These are phyloP conservation scores for Dryobotodes eremita DNA, from an alignment of 2,888 invertebrate genomes.

Conservation along the genomic window DNA sequence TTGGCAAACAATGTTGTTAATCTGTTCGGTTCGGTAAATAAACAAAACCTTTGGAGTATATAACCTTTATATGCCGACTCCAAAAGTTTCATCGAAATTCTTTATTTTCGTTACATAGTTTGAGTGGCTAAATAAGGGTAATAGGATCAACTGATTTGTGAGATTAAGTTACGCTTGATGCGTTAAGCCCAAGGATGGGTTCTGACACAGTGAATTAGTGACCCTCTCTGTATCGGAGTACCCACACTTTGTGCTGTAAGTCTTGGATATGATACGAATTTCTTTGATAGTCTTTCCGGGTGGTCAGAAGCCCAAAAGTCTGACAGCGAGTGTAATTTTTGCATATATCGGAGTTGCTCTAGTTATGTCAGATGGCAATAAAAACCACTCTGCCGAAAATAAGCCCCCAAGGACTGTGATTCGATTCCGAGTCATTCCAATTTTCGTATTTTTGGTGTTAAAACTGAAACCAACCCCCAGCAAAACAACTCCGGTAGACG, in stretches of 20 bases:
- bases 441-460: not conserved
- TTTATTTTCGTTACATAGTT: not conserved
- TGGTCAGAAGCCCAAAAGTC: not conserved
- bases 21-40: not conserved
- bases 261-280: not conserved
- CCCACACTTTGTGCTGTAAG: not conserved
- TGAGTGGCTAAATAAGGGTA: not conserved
- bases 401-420: not conserved
- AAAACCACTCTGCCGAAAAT: not conserved
- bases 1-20: constrained; percentile 10
- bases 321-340: too few species aligned
- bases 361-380: not conserved
- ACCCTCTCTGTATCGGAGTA: not conserved
- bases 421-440: too few species aligned
- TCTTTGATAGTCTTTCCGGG: not conserved
- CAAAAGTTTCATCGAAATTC: not conserved
- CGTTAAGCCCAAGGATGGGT: not conserved
- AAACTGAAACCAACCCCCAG: not conserved
- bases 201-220: not conserved
- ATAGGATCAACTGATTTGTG: not conserved
- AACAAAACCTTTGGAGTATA: not conserved
- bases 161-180: not conserved
- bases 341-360: not conserved
- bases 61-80: not conserved
- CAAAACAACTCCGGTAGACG: not conserved